Evolutionary conservation across 2,113 vertebrate genomes (phyloP), one percentile per base, ranked within the genome.

Genomic region (Heloderma charlesbogerti): DNA sequence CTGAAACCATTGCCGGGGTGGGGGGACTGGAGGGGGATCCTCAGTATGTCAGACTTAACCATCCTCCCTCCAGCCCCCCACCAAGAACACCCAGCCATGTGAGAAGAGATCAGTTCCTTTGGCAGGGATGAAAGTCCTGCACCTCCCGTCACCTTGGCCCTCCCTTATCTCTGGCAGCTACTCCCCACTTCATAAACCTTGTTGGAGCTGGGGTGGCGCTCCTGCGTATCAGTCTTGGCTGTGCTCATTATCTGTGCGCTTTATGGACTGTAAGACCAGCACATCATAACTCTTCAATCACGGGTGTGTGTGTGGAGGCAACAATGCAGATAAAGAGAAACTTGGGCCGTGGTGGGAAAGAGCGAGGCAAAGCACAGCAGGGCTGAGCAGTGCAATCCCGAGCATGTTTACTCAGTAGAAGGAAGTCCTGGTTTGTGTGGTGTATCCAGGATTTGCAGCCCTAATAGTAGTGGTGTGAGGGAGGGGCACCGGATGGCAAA

Each of bases 191-290:
- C 31, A 74, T 89, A 88, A 89, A 89, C 37, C 71, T 69, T 34
- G 22, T 75, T 3, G 69, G 40, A 82, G 22, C 8, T 3, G 6
- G 57, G 90, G 86, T 2, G 43, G 80, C 34, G 57, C 25, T 43
- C 22, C 13, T 15, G 13, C 31, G 12, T 34, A 90, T 86, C 83
- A 71, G n/a, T 54, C 86, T 10, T 60, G 40, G 7, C 4, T 1
- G 15, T 27, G 57, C 66, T 45, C 40, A 3, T 75, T 88, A 78
- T 84, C 81, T 40, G 15, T 57, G 1, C 10, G 4, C 18, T 91
- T 91, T 91, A 91, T 88, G 86, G 90, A 84, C 90, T 84, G 45
- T 60, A 29, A 22, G 45, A 25, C 12, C 29, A 63, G 51, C 4
- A 66, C 54, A 84, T 91, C 79, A 75, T 88, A 60, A 87, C 22